A percentile compares a stretch with the other conserved stretches of the same genome.
Evolutionary conservation across 2,888 invertebrate genomes (phyloP).

Genomic region (Epinotia ramella): DNA sequence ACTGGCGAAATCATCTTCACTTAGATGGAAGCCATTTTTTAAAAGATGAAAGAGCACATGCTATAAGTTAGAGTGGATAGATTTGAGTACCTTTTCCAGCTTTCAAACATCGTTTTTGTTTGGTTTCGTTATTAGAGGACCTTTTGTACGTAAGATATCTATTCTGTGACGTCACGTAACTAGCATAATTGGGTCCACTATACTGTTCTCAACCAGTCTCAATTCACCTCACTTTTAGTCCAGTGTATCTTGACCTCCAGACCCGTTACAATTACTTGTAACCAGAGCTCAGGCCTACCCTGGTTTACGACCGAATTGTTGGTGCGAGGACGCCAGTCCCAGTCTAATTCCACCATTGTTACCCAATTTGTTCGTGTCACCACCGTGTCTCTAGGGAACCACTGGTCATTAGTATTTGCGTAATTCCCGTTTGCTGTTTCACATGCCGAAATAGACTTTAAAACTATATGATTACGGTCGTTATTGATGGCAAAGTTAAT

Average conservation of each 20-base stretch:
- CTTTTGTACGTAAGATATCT: no score
- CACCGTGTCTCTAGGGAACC: constrained; percentile 54
- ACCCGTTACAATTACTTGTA: not conserved
- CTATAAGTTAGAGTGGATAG: no score
- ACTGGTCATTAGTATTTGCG: constrained; percentile 54
- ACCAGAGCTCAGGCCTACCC: not conserved
- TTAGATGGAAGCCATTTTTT: no score
- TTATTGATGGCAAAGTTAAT: not conserved
- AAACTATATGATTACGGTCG: not conserved
- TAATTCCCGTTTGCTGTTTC: not conserved
- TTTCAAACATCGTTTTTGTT: no score
- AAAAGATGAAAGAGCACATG: no score
- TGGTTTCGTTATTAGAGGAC: no score
- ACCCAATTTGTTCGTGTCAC: constrained; percentile 65
- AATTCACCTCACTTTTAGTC: not conserved
- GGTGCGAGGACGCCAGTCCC: constrained; percentile 48
- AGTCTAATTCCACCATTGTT: constrained; percentile 65
- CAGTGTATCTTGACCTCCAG: not conserved
- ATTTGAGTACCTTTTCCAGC: no score
- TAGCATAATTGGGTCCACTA: not conserved
- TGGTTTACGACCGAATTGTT: not conserved
- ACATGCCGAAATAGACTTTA: constrained; percentile 4
- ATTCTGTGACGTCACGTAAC: not conserved
- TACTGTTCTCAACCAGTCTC: not conserved
- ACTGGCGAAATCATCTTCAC: no score